Percentiles rank a stretch among this genome's conserved stretches.
Evolutionary conservation across 2,113 vertebrate species (phyloP).

Genomic region (Aegithalos caudatus): DNA sequence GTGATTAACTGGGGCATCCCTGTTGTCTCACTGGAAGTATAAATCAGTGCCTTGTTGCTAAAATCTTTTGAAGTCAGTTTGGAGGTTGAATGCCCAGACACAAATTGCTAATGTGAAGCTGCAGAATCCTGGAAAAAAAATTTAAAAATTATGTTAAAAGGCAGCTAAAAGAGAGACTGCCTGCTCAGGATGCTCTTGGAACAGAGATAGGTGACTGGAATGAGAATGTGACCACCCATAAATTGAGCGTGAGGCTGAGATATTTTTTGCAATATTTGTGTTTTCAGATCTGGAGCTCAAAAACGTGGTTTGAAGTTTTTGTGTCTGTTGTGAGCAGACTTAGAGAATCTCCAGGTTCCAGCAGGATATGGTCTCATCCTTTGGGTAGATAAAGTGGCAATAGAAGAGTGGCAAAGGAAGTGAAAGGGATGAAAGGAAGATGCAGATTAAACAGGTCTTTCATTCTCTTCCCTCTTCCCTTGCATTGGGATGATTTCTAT

Average conservation of each 20-base stretch:
- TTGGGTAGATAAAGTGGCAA: not conserved
- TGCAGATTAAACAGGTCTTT: not conserved
- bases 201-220: not conserved
- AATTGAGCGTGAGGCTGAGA: fast-evolving
- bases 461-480: not conserved
- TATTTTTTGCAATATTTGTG: not conserved
- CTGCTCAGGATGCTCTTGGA: not conserved
- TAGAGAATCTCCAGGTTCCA: not conserved
- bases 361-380: not conserved
- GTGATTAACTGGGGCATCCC: not conserved
- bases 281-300: not conserved
- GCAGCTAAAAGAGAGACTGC: not conserved
- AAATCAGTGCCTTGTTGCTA: not conserved
- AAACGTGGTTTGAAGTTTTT: not conserved
- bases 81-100: not conserved
- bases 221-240: not conserved
- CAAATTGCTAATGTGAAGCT: not conserved
- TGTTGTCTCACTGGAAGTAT: not conserved
- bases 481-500: not conserved
- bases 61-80: conserved; percentile 2
- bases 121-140: not conserved
- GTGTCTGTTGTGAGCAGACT: not conserved
- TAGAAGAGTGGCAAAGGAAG: not conserved
- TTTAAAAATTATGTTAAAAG: not conserved
- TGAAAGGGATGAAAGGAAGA: not conserved